phyloP scores from a whole-genome alignment of 2,797 vertebrate species.

The Notoglanidium macrostoma region DNA sequence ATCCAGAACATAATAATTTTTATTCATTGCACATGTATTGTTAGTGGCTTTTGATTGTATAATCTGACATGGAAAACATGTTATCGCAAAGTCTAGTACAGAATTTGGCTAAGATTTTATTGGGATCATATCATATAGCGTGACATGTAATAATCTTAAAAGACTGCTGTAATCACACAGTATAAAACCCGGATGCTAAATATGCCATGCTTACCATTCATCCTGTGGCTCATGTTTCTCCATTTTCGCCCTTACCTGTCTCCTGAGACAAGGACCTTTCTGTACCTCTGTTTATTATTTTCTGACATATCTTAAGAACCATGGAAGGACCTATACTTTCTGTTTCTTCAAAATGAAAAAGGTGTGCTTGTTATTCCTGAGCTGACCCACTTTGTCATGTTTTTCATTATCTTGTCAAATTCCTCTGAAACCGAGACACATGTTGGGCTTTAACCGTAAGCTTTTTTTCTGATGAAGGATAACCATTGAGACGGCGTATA shows the following conservation, averaged over 20 bases:
- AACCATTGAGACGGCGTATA: constrained; percentile 35
- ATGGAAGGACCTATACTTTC: background rate
- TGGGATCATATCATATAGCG: background rate
- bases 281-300: constrained; percentile 17
- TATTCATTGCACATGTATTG: background rate
- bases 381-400: constrained; percentile 56
- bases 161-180: background rate
- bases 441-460: constrained; percentile 56
- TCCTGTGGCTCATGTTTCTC: constrained; percentile 28
- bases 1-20: background rate
- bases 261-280: constrained; percentile 25
- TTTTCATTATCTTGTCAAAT: constrained; percentile 43
- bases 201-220: constrained; percentile 46
- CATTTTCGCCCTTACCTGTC: constrained; percentile 19
- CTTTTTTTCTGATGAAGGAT: constrained; percentile 41
- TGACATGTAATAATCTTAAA: background rate
- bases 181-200: constrained; percentile 42
- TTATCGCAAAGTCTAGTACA: too few species aligned
- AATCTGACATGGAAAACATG: background rate
- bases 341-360: constrained; percentile 16
- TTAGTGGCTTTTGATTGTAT: too few species aligned
- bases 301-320: constrained; percentile 8
- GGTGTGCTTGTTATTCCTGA: constrained; percentile 31
- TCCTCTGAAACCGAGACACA: constrained; percentile 52
- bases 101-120: background rate